Percentiles rank a stretch among this genome's conserved stretches.
Evolutionary conservation across 2,888 invertebrate species (phyloP).

Genomic region (Diadegma fenestrale): DNA sequence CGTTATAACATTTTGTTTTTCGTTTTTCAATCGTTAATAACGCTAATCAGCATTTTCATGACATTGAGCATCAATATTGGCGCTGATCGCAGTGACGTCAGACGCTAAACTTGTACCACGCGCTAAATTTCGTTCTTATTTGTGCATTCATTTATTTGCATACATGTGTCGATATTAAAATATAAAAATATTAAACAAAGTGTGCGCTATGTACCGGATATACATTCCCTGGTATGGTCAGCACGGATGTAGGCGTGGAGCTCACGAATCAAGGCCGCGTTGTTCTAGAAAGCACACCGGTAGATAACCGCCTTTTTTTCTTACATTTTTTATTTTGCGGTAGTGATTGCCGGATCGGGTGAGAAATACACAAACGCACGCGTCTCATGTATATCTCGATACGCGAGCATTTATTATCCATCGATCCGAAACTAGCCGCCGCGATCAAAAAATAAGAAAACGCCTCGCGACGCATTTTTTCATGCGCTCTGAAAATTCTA

Average conservation of each 20-base stretch:
- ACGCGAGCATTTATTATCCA: not conserved
- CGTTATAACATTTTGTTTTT: not conserved
- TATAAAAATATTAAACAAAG: constrained; percentile 28
- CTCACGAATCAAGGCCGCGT: constrained; percentile 74
- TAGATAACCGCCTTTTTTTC: constrained; percentile 51
- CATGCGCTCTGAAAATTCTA: not conserved
- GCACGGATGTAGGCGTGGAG: constrained; percentile 75
- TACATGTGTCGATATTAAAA: not conserved
- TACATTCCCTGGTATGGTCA: constrained; percentile 72
- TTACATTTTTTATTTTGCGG: constrained; percentile 67
- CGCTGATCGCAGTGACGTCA: not conserved
- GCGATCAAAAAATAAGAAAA: not conserved
- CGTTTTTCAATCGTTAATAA: not conserved
- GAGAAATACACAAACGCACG: constrained; percentile 15
- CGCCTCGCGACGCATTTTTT: not conserved
- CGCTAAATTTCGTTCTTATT: not conserved
- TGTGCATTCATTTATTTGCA: not conserved
- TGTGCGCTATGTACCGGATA: constrained; percentile 71
- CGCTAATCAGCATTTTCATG: not conserved
- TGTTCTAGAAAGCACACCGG: constrained; percentile 74
- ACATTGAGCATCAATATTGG: not conserved
- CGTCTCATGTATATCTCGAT: constrained; percentile 19
- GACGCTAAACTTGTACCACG: not conserved
- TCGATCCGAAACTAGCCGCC: not conserved
- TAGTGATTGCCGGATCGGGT: constrained; percentile 66